These are phyloP conservation scores for Neotoxoptera formosana DNA, from an alignment of 1,140 invertebrate species.

Conservation along the genomic window DNA sequence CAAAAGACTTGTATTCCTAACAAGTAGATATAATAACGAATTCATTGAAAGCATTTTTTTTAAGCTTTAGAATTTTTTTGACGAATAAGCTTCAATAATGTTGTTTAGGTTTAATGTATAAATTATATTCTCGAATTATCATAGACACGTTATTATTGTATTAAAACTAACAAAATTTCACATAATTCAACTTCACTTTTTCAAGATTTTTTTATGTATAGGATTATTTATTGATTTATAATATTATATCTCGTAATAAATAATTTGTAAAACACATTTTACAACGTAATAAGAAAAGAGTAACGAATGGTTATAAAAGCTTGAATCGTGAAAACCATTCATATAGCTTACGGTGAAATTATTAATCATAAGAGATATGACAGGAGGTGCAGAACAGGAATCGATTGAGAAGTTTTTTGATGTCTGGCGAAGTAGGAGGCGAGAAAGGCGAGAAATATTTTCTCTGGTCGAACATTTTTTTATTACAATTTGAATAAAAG, in stretches of 20 bases:
- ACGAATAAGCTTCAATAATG: neutral
- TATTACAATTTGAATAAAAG: neutral
- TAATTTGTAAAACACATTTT: neutral
- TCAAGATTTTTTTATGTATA: neutral
- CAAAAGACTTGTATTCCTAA: neutral
- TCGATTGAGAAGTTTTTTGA: neutral
- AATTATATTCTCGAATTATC: neutral
- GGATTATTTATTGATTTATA: neutral
- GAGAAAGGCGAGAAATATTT: neutral
- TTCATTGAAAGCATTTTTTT: too few relatives aligned
- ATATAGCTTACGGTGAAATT: neutral
- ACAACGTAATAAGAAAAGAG: neutral
- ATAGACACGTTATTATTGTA: neutral
- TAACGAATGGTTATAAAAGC: neutral
- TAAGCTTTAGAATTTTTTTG: too few relatives aligned
- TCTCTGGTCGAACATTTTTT: neutral
- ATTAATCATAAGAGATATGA: neutral
- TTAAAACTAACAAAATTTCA: neutral
- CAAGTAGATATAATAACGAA: too few relatives aligned
- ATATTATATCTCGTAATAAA: neutral
- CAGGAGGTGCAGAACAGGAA: neutral
- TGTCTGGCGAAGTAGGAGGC: neutral
- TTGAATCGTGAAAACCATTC: neutral
- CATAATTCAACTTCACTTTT: neutral
- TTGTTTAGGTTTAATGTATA: neutral